Base-by-base conservation (phyloP, 92 coral and sea anemone genomes). In the Heliopora coerulea region DNA sequence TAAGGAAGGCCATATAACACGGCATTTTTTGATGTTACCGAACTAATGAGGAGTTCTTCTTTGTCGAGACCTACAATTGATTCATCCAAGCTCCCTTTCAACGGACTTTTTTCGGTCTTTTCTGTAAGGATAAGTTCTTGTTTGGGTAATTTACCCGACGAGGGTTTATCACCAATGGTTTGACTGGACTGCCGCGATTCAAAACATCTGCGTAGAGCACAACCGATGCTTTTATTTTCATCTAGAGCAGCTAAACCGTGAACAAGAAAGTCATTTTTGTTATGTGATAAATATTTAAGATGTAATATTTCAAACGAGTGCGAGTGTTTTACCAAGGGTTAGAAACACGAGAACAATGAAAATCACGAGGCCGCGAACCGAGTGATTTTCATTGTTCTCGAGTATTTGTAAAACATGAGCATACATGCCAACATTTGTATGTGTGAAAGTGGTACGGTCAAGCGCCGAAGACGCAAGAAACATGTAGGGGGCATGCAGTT, bases 1-100 rank as follows among this genome's bases (percentile, higher is more conserved):
- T 82, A 79, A 0, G 96, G 91, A 21, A 84, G 67, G 32, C 97
- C 97, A 85, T 92, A 92, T 41, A 92, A 14, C 3, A 92, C 97
- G 8, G 97, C 87, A 54, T 87, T 89, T 40, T 65, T 50, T 20
- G 18, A 21, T 23, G 30, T 23, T 42, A 87, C 86, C 90, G 89
- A 85, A 60, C 83, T 91, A 6, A 90, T 68, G 39, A 89, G 89
- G 8, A 85, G 86, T 58, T 78, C 31, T 10, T 72, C 56, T 33
- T 79, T 68, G 39, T 78, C 80, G 13, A 25, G 27, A 37, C 26
- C 59, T 24, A 73, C 74, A 4, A 57, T 64, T n/a, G n/a, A n/a
- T 30, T 46, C 77, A 40, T 74, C 74, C 3, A 33, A 49, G 40
- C 41, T 64, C 10, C 21, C 39, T 39, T 35, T 42, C 18, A 30